phyloP scores from a whole-genome alignment of 2,113 vertebrate species.

The Platycercus adscitus region DNA sequence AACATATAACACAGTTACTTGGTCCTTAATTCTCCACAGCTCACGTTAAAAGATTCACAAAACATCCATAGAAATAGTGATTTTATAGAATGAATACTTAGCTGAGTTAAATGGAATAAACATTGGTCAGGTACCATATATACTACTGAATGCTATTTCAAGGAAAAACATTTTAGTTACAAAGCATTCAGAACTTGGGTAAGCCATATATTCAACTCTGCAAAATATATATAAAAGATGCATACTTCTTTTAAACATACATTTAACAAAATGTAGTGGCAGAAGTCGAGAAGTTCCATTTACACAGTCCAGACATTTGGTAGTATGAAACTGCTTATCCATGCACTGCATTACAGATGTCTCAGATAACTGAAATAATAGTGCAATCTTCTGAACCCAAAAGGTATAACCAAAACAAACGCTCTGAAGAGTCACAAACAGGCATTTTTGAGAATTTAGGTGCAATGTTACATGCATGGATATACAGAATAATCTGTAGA shows the following conservation, averaged over 20 bases:
- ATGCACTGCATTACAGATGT: slow-evolving; percentile 72
- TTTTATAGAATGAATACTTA: slow-evolving; percentile 72
- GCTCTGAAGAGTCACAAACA: slow-evolving; percentile 49
- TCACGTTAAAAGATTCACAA: slow-evolving; percentile 71
- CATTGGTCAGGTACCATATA: slow-evolving; percentile 55
- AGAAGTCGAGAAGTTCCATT: slow-evolving; percentile 68
- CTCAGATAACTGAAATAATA: slow-evolving; percentile 37
- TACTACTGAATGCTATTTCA: slow-evolving; percentile 67
- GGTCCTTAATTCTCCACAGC: slow-evolving; percentile 63
- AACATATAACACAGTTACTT: slow-evolving; percentile 76
- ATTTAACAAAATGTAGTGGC: slow-evolving; percentile 66
- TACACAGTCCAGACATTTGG: slow-evolving; percentile 67
- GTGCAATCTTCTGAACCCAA: slow-evolving; percentile 10
- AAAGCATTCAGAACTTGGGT: slow-evolving; percentile 67
- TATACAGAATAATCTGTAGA: slow-evolving; percentile 67
- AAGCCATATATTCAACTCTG: slow-evolving; percentile 70
- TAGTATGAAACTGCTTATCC: slow-evolving; percentile 71
- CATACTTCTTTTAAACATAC: slow-evolving; percentile 62
- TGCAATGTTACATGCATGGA: slow-evolving; percentile 72
- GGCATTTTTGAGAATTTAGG: slow-evolving; percentile 63
- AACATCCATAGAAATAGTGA: slow-evolving; percentile 74
- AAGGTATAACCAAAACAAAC: slow-evolving; percentile 48
- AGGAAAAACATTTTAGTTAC: slow-evolving; percentile 61
- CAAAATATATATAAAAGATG: slow-evolving; percentile 76
- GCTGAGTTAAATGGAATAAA: slow-evolving; percentile 68